Base-by-base conservation (phyloP, 2,113 vertebrate species). In the Phalacrocorax aristotelis region DNA sequence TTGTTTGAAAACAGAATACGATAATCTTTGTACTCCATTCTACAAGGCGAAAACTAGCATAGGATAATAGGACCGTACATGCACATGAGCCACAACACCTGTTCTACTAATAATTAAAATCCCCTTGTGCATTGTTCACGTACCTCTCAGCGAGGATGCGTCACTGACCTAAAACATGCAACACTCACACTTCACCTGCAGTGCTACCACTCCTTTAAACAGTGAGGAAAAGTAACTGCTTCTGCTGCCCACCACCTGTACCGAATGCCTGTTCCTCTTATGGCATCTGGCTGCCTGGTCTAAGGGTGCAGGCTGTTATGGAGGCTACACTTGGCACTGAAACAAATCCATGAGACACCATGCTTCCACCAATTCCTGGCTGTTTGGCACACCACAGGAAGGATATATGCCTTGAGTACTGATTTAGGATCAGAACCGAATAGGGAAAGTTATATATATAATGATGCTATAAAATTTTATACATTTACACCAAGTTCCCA, bases 41-140 rank as follows among this genome's bases (percentile, higher is more conserved):
- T 76, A 70, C 51, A 75, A 46, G 84, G 58, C 11, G 9, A 82
- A 87, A 89, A 46, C 46, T 62, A 85, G 38, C 75, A 88, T 38
- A 38, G 38, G 38, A 38, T 72, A 85, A 91, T 18, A 42, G 70
- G 32, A 51, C 69, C 72, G 54, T 64, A 78, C n/a, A 48, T 11
- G 40, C 34, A 71, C 0, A 1, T 14, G 25, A 94, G 54, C 36
- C 58, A 83, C 2, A 1, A 79, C 42, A 80, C 25, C 51, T 72
- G 51, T 60, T 85, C 70, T 64, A 26, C 8, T 91, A 85, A 70
- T 62, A 72, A 91, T 72, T 87, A 60, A 83, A 95, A 89, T 69
- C 25, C 62, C 55, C 46, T 58, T 48, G 62, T 44, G 44, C 82
- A 36, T 30, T 94, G 46, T 66, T 95, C 21, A 60, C 58, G 42